phyloP scores from a whole-genome alignment of 2,113 vertebrate genomes.

The Saccopteryx leptura region DNA sequence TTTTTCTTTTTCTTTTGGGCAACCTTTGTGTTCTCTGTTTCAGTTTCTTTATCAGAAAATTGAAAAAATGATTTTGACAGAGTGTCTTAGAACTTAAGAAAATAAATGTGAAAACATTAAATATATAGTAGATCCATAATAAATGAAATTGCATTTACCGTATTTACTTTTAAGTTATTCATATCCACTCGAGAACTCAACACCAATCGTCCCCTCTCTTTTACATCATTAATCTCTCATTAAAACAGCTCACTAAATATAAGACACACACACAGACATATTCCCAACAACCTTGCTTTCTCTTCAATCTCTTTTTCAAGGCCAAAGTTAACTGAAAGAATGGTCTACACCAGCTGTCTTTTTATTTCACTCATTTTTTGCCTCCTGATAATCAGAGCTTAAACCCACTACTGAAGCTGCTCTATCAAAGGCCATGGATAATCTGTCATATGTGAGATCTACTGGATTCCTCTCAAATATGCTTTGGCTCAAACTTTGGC shows the following conservation, averaged over 20 bases:
- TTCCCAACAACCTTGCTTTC: background rate
- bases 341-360: background rate
- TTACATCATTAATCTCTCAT: background rate
- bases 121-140: background rate
- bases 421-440: background rate
- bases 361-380: background rate
- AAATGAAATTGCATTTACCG: background rate
- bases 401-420: background rate
- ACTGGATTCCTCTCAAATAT: background rate
- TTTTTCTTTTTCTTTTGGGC: background rate
- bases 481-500: background rate
- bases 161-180: constrained; percentile 37
- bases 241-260: background rate
- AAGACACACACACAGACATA: background rate
- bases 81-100: background rate
- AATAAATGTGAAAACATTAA: constrained; percentile 40
- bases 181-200: background rate
- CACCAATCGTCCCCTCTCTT: background rate
- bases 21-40: constrained; percentile 18
- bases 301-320: background rate
- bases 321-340: constrained; percentile 34
- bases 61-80: background rate
- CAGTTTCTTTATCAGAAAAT: background rate
- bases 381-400: background rate
- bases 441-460: background rate